Percentiles rank a stretch among this genome's conserved stretches.
phyloP scores from a whole-genome alignment of 2,113 vertebrate species.

The Cololabis saira region DNA sequence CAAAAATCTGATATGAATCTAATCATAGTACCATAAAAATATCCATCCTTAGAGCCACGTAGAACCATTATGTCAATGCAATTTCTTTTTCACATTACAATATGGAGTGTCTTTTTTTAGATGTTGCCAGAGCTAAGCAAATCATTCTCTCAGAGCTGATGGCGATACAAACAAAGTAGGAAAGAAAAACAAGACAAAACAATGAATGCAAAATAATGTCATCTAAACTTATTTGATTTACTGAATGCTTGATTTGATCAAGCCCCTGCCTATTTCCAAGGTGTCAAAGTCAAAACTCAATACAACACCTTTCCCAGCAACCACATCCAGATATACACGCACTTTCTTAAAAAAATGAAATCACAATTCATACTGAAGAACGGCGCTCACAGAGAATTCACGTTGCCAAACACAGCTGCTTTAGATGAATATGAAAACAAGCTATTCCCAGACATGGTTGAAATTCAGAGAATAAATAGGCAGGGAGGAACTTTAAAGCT shows the following conservation, averaged over 20 bases:
- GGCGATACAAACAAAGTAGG: slow-evolving; percentile 74
- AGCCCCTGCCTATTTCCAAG: slow-evolving; percentile 40
- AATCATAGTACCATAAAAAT: slow-evolving; percentile 42
- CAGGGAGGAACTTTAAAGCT: not conserved
- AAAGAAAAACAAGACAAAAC: slow-evolving; percentile 42
- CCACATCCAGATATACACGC: not conserved
- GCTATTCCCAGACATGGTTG: not conserved
- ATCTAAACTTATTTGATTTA: slow-evolving; percentile 67
- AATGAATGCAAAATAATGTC: slow-evolving; percentile 74
- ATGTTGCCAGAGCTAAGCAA: slow-evolving; percentile 52
- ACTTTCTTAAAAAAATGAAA: slow-evolving; percentile 6
- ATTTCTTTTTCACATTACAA: slow-evolving; percentile 68
- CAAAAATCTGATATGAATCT: slow-evolving; percentile 38
- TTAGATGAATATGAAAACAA: slow-evolving; percentile 1
- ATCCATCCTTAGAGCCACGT: slow-evolving; percentile 48
- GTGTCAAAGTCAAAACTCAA: slow-evolving; percentile 42
- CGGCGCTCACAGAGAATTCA: slow-evolving; percentile 8
- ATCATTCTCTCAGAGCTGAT: slow-evolving; percentile 71
- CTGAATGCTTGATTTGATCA: slow-evolving; percentile 63
- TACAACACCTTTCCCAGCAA: slow-evolving; percentile 48
- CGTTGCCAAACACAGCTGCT: slow-evolving; percentile 3
- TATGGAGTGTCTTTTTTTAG: slow-evolving; percentile 49
- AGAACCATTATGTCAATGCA: slow-evolving; percentile 51
- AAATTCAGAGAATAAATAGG: not conserved
- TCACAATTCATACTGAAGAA: slow-evolving; percentile 28